Conservation (phyloP, 2,113 vertebrate genomes). For the Zingel zingel region DNA sequence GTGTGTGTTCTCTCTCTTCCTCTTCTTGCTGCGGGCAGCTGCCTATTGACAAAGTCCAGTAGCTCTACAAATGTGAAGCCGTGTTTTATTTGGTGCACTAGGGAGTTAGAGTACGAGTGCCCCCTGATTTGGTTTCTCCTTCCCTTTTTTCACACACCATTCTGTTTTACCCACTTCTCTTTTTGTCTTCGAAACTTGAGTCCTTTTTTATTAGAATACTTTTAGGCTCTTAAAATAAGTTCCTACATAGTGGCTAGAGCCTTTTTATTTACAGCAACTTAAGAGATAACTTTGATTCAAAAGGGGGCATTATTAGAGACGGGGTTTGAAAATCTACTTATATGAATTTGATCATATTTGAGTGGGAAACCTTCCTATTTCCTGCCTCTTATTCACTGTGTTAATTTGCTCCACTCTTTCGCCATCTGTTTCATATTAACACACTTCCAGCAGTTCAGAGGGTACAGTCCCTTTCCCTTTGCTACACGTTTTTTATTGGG, state of each 20-base stretch:
- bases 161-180: background rate
- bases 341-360: background rate
- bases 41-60: constrained; percentile 42
- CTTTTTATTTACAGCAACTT: too few relatives aligned
- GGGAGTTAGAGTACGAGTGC: background rate
- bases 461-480: background rate
- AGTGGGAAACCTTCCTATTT: background rate
- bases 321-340: background rate
- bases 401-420: background rate
- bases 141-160: background rate
- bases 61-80: constrained; percentile 16
- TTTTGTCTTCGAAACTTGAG: background rate
- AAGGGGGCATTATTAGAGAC: background rate
- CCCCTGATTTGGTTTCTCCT: constrained; percentile 2
- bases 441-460: background rate
- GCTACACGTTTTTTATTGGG: constrained; percentile 1
- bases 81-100: constrained; percentile 33
- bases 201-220: background rate
- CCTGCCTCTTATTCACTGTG: background rate
- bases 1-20: background rate
- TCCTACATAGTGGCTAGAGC: background rate
- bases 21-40: constrained; percentile 32
- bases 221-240: background rate
- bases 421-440: constrained; percentile 40
- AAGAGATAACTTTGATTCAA: background rate